Percentiles rank a stretch among this genome's conserved stretches.
Conservation (phyloP, 1,140 invertebrate species). For the Brachionus sp. region DNA sequence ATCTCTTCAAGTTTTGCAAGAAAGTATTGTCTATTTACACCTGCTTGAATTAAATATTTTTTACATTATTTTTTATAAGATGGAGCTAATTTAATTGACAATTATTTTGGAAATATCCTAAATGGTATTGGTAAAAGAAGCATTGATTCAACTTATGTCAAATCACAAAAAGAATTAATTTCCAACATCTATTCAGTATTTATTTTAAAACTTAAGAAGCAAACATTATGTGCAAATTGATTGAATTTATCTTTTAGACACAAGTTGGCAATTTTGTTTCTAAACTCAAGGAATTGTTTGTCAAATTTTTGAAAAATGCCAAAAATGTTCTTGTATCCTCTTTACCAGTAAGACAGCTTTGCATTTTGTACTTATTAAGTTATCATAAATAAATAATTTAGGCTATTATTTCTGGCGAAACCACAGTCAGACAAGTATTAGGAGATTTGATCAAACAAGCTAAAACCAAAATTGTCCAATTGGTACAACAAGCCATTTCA, state of each 20-base stretch:
- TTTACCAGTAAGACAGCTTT: not conserved
- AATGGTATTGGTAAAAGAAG: conserved; percentile 31
- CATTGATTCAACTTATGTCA: not conserved
- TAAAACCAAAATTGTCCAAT: not conserved
- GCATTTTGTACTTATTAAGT: not conserved
- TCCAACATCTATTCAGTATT: not conserved
- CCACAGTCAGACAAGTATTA: not conserved
- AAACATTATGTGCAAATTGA: not conserved
- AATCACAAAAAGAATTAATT: not conserved
- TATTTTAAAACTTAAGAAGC: not conserved
- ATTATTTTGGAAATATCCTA: conserved; percentile 36
- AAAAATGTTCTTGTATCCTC: not conserved
- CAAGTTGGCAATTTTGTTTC: not conserved
- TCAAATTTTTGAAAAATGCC: conserved; percentile 5
- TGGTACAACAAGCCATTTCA: conserved; percentile 13
- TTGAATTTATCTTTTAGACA: not conserved
- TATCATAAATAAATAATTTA: not conserved
- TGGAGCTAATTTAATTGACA: conserved; percentile 14
- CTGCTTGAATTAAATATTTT: not conserved
- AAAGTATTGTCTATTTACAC: not conserved
- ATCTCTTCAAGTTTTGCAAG: conserved; percentile 39
- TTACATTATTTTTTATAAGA: not conserved
- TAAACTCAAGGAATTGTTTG: not conserved
- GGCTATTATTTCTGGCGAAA: not conserved
- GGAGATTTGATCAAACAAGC: conserved; percentile 3